Base-by-base conservation (phyloP, 2,888 invertebrate species). In the Gandaritis pyraliata region DNA sequence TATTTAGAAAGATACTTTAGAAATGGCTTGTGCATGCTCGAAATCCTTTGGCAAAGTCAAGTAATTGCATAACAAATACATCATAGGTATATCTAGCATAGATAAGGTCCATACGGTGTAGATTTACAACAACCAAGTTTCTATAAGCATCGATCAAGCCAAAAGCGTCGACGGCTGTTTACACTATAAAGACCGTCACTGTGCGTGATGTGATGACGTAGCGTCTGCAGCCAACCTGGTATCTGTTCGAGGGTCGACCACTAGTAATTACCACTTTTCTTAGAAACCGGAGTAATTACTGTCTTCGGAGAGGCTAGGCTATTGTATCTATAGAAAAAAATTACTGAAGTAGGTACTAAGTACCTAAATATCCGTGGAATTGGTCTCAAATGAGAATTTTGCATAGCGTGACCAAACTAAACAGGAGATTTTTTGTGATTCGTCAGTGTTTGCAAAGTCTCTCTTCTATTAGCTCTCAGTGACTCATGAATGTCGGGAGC, bases 201-300 rank as follows among this genome's bases (percentile, higher is more conserved):
- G 33, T 48, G 51, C 53, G 54, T 48, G 53, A 55, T 66, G 54
- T 48, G 53, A 55, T 66, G 66, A 64, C 61, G 64, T 66, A 56
- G 56, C 33, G 61, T 64, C 64, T 66, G 63, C 60, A 58, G 8
- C 49, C 7, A 53, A 51, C 59, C n/a, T 46, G 38, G 54, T 66
- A 52, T 66, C 58, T 46, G 61, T 61, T 61, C 41, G 61, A 61
- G 61, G 66, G 66, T 58, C 61, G 45, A 56, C 63, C 43, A 56
- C 48, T 59, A 33, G 45, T 49, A 58, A 66, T 61, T 66, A 60
- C 30, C 39, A 48, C n/a, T 54, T 39, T 62, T 62, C 62, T 58
- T 23, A 58, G 62, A 62, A 63, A 18, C 48, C 45, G 36, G 36
- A n/a, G 23, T 46, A 54, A 54, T 54, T 47, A 12, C 36, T 18